These are phyloP conservation scores for Macropus fuliginosus DNA, from an alignment of 2,797 vertebrate genomes.

Conservation along the genomic window DNA sequence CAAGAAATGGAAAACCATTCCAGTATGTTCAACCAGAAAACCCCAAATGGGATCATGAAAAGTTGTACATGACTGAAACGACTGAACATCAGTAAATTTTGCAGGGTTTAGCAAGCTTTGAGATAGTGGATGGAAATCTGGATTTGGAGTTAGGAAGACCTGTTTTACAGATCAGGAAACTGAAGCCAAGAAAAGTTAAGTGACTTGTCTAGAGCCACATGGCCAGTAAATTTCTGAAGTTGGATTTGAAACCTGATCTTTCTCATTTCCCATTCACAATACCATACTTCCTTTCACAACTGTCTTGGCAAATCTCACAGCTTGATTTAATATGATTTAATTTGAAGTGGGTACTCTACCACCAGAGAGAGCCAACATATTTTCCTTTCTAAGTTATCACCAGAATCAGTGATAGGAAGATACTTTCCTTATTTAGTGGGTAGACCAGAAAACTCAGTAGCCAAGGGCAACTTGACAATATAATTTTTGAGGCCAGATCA, in stretches of 20 bases:
- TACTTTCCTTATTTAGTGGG: constrained; percentile 57
- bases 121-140: background rate
- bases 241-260: background rate
- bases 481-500: constrained; percentile 55
- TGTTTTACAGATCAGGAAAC: background rate
- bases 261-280: background rate
- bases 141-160: background rate
- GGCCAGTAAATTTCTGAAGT: background rate
- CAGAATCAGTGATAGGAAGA: constrained; percentile 52
- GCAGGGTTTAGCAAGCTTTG: background rate
- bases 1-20: background rate
- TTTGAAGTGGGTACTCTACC: background rate
- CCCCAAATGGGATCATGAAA: background rate
- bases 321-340: background rate
- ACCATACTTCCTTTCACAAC: background rate
- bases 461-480: constrained; percentile 44
- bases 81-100: background rate
- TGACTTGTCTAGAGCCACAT: background rate
- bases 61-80: background rate
- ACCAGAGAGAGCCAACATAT: background rate
- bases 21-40: background rate
- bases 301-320: background rate
- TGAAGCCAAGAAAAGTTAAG: background rate
- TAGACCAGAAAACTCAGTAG: constrained; percentile 50
- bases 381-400: constrained; percentile 19